Base-by-base conservation (phyloP, 2,113 vertebrate genomes). In the Anolis carolinensis region DNA sequence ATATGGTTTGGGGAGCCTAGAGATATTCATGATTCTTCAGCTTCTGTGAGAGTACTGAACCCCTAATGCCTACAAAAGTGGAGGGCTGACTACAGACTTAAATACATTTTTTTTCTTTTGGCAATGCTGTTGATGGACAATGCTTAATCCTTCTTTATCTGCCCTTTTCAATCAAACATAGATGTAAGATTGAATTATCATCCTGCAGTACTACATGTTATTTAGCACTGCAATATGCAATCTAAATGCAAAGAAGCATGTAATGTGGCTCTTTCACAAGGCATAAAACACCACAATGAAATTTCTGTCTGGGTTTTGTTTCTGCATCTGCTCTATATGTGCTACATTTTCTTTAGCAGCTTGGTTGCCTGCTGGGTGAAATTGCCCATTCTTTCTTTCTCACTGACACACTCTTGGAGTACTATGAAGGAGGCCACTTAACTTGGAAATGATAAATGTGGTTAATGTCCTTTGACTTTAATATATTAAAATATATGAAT, bases 101-200 rank as follows among this genome's bases (percentile, higher is more conserved):
- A 4, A 48, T 25, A 48, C 44, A 27, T n/a, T 55, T 30, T 65
- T 44, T 65, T 73, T 74, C 62, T 30, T 83, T 74, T 75, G 82
- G 71, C 36, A 83, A 30, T n/a, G 48, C 27, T 89, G 25, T 0
- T 0, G 81, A 14, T 0, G 63, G 82, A 25, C 8, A 63, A 48
- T 23, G 74, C 59, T 84, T 84, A 84, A 84, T 84, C 82, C 82
- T 84, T 48, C 55, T 83, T 84, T 84, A 63, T 84, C 72, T 76
- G 36, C 9, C n/a, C 30, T 74, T 74, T 86, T 75, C n/a, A 86
- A 75, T 74, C 79, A 75, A 39, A 81, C 55, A 86, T 65, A 50
- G 44, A 79, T 77, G 65, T 59, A 78, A 70, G 63, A 71, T 65
- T 86, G 78, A 75, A 75, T 86, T 86, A 70, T 50, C 59, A 75